phyloP scores from a whole-genome alignment of 2,797 vertebrate species.

The Arremon brunneinucha region DNA sequence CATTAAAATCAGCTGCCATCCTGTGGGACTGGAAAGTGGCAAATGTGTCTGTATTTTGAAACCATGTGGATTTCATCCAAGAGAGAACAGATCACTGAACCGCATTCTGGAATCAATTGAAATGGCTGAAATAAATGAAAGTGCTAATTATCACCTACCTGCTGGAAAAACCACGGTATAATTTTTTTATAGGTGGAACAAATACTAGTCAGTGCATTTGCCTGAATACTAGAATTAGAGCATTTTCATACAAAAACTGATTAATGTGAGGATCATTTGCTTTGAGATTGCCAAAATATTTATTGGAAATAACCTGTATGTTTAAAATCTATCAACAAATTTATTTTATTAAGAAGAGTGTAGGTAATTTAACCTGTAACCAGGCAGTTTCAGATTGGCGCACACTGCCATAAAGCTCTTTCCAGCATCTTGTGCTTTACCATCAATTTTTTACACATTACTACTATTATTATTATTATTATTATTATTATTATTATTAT shows the following conservation, averaged over 20 bases:
- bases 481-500: too few relatives aligned
- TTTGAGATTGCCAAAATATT: not conserved
- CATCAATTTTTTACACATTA: not conserved
- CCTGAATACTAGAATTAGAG: not conserved
- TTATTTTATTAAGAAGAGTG: not conserved
- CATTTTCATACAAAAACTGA: not conserved
- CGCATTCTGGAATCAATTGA: not conserved
- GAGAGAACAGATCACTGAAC: not conserved
- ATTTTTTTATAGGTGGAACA: not conserved
- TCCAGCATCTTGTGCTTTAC: not conserved
- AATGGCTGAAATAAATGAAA: constrained; percentile 24
- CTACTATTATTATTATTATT: not conserved
- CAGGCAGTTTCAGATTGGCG: not conserved
- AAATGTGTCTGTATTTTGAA: not conserved
- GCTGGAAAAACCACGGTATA: not conserved
- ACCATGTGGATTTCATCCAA: not conserved
- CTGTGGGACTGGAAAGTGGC: not conserved
- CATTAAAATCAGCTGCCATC: not conserved
- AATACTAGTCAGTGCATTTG: not conserved
- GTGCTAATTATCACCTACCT: not conserved
- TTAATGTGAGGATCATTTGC: not conserved
- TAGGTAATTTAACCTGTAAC: not conserved
- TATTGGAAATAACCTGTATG: not conserved
- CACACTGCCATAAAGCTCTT: not conserved
- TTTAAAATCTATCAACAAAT: not conserved